phyloP scores from a whole-genome alignment of 2,113 vertebrate species.

The western clawed frog (Xenopus tropicalis) region DNA sequence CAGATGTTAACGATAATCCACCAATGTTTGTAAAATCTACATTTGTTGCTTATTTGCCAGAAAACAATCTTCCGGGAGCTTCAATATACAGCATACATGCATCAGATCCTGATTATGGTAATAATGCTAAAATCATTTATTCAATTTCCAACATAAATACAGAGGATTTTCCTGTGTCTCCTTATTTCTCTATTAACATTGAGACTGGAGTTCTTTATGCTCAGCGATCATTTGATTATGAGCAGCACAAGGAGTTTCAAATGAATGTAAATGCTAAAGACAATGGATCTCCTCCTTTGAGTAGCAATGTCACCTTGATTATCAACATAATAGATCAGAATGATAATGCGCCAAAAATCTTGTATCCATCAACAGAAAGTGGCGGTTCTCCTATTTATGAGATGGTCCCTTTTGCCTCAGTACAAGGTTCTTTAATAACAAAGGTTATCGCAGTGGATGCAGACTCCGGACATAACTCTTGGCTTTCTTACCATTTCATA shows the following conservation, averaged over 20 bases:
- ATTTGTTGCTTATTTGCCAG: conserved; percentile 11
- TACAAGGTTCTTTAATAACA: conserved; percentile 57
- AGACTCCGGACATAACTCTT: conserved; percentile 61
- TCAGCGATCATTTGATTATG: conserved; percentile 55
- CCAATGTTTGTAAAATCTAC: conserved; percentile 50
- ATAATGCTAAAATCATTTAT: conserved; percentile 61
- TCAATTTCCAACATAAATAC: conserved; percentile 58
- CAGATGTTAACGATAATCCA: conserved; percentile 29
- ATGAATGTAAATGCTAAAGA: conserved; percentile 59
- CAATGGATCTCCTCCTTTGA: conserved; percentile 44
- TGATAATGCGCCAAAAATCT: conserved; percentile 55
- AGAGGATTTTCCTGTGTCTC: conserved; percentile 57
- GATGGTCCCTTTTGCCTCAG: conserved; percentile 54
- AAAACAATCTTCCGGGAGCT: conserved; percentile 44
- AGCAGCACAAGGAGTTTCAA: conserved; percentile 50
- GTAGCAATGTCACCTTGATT: conserved; percentile 38
- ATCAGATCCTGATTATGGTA: conserved; percentile 16
- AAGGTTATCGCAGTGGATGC: conserved; percentile 61
- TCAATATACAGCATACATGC: conserved; percentile 24
- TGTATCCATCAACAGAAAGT: conserved; percentile 40
- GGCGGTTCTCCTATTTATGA: conserved; percentile 46
- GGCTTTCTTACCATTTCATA: conserved; percentile 54
- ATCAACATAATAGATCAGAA: conserved; percentile 53
- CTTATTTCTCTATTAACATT: conserved; percentile 56
- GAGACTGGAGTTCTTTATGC: conserved; percentile 56